Evolutionary conservation across 2,797 vertebrate species (phyloP).

Genomic region (Tarsius wallacei): DNA sequence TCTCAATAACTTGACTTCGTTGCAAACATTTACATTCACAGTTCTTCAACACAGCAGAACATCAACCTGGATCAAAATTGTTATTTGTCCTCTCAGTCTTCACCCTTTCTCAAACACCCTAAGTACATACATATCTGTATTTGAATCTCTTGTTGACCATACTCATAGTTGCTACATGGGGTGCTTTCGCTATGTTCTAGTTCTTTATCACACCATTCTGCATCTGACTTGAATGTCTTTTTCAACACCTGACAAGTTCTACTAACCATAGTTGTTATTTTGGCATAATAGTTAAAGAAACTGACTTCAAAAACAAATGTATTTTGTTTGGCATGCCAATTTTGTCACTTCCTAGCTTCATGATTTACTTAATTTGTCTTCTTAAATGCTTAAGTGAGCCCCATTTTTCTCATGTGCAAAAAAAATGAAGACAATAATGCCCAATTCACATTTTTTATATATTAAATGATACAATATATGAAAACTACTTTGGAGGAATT

Average conservation of each 20-base stretch:
- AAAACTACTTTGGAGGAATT: background rate
- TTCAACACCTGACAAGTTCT: background rate
- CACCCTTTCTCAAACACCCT: background rate
- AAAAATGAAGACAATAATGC: background rate
- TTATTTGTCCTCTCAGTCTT: background rate
- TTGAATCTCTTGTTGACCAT: background rate
- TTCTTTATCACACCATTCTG: background rate
- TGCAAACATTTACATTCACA: background rate
- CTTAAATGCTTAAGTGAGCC: background rate
- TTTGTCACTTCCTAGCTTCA: background rate
- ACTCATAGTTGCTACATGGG: background rate
- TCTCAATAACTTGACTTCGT: background rate
- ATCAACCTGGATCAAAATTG: background rate
- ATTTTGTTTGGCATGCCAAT: background rate
- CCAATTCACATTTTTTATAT: background rate
- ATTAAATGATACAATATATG: background rate
- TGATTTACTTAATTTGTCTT: background rate
- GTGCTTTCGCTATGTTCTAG: background rate
- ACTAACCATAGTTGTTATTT: background rate
- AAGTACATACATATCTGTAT: background rate
- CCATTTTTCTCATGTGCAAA: background rate
- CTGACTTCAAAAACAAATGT: background rate
- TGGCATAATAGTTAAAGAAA: background rate
- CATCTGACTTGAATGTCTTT: background rate
- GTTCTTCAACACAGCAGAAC: background rate